Evolutionary conservation across 2,888 invertebrate species (phyloP).

Genomic region (Drosophila barbarae): DNA sequence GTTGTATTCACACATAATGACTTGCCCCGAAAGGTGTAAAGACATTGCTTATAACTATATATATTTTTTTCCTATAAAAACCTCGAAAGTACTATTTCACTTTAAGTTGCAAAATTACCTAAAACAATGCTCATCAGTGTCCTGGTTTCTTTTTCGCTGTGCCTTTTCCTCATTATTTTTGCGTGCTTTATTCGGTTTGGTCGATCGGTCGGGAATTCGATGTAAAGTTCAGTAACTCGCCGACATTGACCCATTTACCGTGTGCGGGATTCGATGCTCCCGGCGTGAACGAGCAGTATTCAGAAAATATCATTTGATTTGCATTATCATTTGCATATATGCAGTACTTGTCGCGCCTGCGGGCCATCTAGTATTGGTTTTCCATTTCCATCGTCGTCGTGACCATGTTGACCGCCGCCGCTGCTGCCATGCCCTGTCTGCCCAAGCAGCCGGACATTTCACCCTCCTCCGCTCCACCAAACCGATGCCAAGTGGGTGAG

Average conservation of each 20-base stretch:
- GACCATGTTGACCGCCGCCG: slow-evolving; percentile 50
- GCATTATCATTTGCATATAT: slow-evolving; percentile 17
- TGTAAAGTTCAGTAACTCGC: slow-evolving; percentile 49
- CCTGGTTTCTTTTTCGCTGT: slow-evolving; percentile 14
- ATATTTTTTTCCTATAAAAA: neutral
- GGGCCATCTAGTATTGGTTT: neutral
- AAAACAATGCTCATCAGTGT: slow-evolving; percentile 33
- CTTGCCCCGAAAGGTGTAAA: neutral
- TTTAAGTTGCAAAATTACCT: neutral
- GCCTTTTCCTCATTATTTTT: slow-evolving; percentile 21
- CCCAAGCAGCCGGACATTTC: neutral
- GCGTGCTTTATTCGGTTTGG: slow-evolving; percentile 10
- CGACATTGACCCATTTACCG: slow-evolving; percentile 62
- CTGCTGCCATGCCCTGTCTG: slow-evolving; percentile 50
- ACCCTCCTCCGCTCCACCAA: slow-evolving; percentile 7
- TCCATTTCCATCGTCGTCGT: slow-evolving; percentile 41
- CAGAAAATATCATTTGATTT: slow-evolving; percentile 25
- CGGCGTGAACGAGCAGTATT: slow-evolving; percentile 14
- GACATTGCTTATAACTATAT: neutral
- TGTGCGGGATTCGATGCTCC: slow-evolving; percentile 21
- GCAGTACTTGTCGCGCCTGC: slow-evolving; percentile 5
- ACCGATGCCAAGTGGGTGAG: slow-evolving; percentile 47
- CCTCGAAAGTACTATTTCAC: neutral
- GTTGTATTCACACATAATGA: neutral
- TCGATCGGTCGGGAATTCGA: slow-evolving; percentile 27